phyloP scores from a whole-genome alignment of 2,113 vertebrate genomes.

The Forbesichthys papilliferus region DNA sequence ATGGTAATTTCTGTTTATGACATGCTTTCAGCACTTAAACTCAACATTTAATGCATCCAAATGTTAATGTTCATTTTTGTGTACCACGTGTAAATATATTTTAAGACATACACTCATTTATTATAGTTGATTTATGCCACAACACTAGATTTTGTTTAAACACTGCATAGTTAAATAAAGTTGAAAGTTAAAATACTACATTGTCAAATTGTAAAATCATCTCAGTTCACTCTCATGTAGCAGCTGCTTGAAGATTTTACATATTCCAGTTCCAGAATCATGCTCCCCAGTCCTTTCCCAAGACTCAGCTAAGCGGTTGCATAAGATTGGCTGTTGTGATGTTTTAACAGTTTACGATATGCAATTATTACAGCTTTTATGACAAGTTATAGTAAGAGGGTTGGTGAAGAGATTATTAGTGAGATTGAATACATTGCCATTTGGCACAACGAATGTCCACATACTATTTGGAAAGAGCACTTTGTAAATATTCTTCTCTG shows the following conservation, averaged over 20 bases:
- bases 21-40: neutral
- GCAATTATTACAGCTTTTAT: conserved; percentile 78
- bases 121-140: no score
- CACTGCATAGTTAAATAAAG: no score
- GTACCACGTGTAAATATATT: no score
- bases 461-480: conserved; percentile 28
- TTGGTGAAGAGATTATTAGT: conserved; percentile 52
- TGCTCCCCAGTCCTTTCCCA: conserved; percentile 54
- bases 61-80: neutral
- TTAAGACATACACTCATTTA: no score
- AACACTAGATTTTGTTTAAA: no score
- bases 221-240: conserved; percentile 35
- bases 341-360: conserved; percentile 75
- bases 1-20: neutral
- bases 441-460: conserved; percentile 57
- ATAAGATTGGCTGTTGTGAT: conserved; percentile 67
- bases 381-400: conserved; percentile 60
- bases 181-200: no score
- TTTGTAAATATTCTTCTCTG: conserved; percentile 55
- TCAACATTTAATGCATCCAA: neutral
- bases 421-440: conserved; percentile 53
- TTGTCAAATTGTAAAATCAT: neutral
- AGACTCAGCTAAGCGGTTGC: conserved; percentile 61
- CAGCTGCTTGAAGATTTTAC: conserved; percentile 58
- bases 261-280: conserved; percentile 51